Conservation (phyloP, 2,888 invertebrate genomes). For the Dolichomitus sp. region DNA sequence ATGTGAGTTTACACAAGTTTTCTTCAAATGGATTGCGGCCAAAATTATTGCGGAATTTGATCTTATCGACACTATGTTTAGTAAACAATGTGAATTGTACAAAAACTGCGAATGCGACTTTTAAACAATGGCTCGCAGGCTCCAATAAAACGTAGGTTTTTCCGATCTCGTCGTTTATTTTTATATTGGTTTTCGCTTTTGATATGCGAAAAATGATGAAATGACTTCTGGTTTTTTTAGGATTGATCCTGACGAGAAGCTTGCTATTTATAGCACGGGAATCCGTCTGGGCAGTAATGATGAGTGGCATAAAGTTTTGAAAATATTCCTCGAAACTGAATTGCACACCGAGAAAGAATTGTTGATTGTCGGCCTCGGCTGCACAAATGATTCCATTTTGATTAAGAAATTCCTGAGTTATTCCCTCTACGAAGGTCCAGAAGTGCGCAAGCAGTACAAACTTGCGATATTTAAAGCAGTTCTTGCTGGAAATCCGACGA, state of each 20-base stretch:
- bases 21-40: slow-evolving; percentile 63
- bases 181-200: background rate
- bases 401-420: slow-evolving; percentile 65
- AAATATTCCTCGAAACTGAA: slow-evolving; percentile 64
- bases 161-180: background rate
- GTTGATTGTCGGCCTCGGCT: slow-evolving; percentile 69
- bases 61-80: slow-evolving; percentile 74
- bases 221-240: slow-evolving; percentile 35
- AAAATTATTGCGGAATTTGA: slow-evolving; percentile 74
- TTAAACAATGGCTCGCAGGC: slow-evolving; percentile 74
- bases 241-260: slow-evolving; percentile 69
- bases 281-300: slow-evolving; percentile 58
- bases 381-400: slow-evolving; percentile 64
- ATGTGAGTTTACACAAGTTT: slow-evolving; percentile 82
- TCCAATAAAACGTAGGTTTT: slow-evolving; percentile 44
- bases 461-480: slow-evolving; percentile 71
- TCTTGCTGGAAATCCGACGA: slow-evolving; percentile 69
- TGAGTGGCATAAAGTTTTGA: slow-evolving; percentile 66
- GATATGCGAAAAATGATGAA: background rate
- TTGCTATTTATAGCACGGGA: slow-evolving; percentile 68
- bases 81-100: slow-evolving; percentile 73
- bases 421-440: slow-evolving; percentile 59
- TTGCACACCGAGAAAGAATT: slow-evolving; percentile 71
- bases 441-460: slow-evolving; percentile 76
- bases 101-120: slow-evolving; percentile 69